Percentiles rank a stretch among this genome's conserved stretches.
Conservation (phyloP, 1,140 invertebrate genomes). For the Pachypeltis micranthus region DNA sequence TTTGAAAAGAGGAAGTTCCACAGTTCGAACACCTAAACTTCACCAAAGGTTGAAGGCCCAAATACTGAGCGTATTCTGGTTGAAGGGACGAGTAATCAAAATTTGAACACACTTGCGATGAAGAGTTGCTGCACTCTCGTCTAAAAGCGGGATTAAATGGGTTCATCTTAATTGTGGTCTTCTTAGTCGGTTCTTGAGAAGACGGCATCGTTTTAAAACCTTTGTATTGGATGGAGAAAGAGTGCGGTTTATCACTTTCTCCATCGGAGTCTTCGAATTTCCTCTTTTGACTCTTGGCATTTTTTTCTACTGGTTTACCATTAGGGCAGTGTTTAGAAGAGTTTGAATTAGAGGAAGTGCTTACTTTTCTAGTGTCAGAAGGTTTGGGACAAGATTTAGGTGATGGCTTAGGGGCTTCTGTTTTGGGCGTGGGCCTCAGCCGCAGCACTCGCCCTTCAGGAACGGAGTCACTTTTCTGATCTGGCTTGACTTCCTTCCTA, state of each 20-base stretch:
- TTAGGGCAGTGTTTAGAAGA: no score
- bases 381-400: not conserved
- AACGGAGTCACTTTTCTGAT: not conserved
- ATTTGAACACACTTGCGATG: not conserved
- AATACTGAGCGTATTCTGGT: conserved; percentile 53
- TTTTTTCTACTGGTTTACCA: not conserved
- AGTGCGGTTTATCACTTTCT: not conserved
- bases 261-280: not conserved
- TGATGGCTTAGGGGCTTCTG: not conserved
- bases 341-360: not conserved
- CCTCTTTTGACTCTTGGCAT: not conserved
- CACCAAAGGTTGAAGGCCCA: conserved; percentile 53
- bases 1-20: conserved; percentile 43
- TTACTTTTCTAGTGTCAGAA: not conserved
- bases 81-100: conserved; percentile 27
- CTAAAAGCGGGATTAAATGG: conserved; percentile 15
- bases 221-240: conserved; percentile 15
- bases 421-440: not conserved
- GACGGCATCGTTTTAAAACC: conserved; percentile 11
- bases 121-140: not conserved
- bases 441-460: not conserved
- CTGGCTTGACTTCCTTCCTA: not conserved
- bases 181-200: not conserved
- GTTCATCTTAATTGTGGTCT: conserved; percentile 12
- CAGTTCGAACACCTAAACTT: conserved; percentile 56